Base-by-base conservation (phyloP, 1,140 invertebrate genomes). In the Sinonovacula constricta region DNA sequence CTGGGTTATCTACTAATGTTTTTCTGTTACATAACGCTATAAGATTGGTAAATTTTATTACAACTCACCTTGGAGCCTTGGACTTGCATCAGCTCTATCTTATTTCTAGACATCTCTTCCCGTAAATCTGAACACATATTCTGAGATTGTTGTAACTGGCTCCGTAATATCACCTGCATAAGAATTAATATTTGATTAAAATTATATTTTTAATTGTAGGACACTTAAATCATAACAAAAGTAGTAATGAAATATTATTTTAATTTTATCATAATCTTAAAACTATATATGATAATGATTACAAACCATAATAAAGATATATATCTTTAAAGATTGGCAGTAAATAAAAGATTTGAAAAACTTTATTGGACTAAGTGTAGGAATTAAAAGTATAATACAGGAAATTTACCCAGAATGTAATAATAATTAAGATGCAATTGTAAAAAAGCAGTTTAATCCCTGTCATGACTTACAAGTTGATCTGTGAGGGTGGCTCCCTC, bases 41-140 rank as follows among this genome's bases (percentile, higher is more conserved):
- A 10, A 53, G 18, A 53, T 53, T 22, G 2, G 24, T 12, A 22
- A 53, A 53, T n/a, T n/a, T 53, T 22, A 53, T 22, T 53, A 4
- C 24, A 3, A n/a, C 72, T 28, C 60, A 67, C 74, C 74, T 77
- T 77, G 2, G 68, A 31, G 14, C 74, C 74, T 59, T 68, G 63
- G 31, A 67, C 60, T 53, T 77, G 62, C 63, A 77, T 77, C n/a
- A 51, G 24, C 4, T 77, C 74, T 30, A 77, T 24, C 51, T 77
- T 77, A 60, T 57, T 67, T 68, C 49, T 77, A 12, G 74, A 77
- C 22, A 77, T 18, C 59, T 77, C 74, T 51, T 77, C 74, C 59
- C 65, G n/a, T 39, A 77, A 31, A 14, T 39, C 34, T 22, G n/a
- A 33, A 34, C 60, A 67, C 3, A 67, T 65, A 33, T 77, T 65